Base-by-base conservation (phyloP, 2,113 vertebrate genomes). In the Malurus melanocephalus region DNA sequence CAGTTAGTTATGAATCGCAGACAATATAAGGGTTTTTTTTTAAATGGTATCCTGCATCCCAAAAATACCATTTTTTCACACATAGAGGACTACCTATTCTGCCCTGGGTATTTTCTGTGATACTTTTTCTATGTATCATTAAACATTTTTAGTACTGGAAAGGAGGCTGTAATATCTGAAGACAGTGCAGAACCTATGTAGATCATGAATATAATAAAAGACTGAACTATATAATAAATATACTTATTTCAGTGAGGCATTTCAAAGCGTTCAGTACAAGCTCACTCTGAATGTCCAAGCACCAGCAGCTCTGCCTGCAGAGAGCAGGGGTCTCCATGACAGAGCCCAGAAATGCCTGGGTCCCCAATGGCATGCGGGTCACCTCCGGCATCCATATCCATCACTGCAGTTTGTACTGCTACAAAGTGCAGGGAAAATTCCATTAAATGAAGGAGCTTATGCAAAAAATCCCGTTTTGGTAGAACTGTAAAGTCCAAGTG, bases 361-460 rank as follows among this genome's bases (percentile, higher is more conserved):
- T 57, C 33, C 3, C 17, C n/a, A 40, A 0, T 0, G 8, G 15
- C 20, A 21, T 4, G 9, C 3, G 9, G 24, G 28, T 64, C 83
- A 69, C 32, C 33, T 53, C 52, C 0, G 0, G 30, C 23, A 57
- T 9, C 42, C 26, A 4, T 21, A 66, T 18, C 24, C 6, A 10
- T 21, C 56, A 35, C 51, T 2, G 0, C 30, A 43, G 32, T 33
- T 66, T 51, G 26, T 59, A 23, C 49, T 55, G 45, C 15, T 87
- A 24, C 16, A 45, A 56, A 74, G n/a, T 7, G 16, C 51, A 71
- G 17, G 15, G 28, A 52, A 83, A 56, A 5, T 55, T 76, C 7
- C 17, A n/a, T 0, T 0, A 61, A 73, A 80, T 27, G 11, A 83
- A 5, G 9, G 4, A 52, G 56, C 4, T 69, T 82, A 32, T 38